Evolutionary conservation across 2,113 vertebrate species (phyloP).

Genomic region (Pangasianodon gigas): DNA sequence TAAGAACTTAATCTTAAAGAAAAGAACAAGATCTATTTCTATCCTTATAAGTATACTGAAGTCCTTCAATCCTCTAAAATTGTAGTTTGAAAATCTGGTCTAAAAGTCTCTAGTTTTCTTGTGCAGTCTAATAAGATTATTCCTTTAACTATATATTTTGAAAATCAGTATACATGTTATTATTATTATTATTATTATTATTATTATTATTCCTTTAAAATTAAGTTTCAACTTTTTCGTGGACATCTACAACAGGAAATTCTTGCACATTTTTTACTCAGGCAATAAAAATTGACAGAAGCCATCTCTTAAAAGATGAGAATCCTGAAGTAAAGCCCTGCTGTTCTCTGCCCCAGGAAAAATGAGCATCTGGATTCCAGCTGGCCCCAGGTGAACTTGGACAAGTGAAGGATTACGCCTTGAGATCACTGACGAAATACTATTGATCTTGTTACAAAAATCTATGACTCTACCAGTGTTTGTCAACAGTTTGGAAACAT

Average conservation of each 20-base stretch:
- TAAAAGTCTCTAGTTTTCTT: no score
- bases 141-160: no score
- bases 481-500: slow-evolving; percentile 18
- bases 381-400: background rate
- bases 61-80: no score
- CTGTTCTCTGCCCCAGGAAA: background rate
- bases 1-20: no score
- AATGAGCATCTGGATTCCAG: background rate
- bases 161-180: no score
- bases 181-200: no score
- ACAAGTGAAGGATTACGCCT: background rate
- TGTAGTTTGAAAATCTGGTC: no score
- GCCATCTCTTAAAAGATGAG: background rate
- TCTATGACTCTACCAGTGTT: background rate
- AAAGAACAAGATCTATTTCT: no score
- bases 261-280: background rate
- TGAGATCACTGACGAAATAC: background rate
- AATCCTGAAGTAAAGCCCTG: background rate
- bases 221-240: background rate
- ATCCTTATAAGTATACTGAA: no score
- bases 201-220: background rate
- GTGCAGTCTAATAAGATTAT: no score
- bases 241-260: background rate
- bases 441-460: background rate
- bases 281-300: background rate